Percentiles rank a stretch among this genome's conserved stretches.
These are phyloP conservation scores for Saxidomus purpurata DNA, from an alignment of 1,140 invertebrate genomes.

Conservation along the genomic window DNA sequence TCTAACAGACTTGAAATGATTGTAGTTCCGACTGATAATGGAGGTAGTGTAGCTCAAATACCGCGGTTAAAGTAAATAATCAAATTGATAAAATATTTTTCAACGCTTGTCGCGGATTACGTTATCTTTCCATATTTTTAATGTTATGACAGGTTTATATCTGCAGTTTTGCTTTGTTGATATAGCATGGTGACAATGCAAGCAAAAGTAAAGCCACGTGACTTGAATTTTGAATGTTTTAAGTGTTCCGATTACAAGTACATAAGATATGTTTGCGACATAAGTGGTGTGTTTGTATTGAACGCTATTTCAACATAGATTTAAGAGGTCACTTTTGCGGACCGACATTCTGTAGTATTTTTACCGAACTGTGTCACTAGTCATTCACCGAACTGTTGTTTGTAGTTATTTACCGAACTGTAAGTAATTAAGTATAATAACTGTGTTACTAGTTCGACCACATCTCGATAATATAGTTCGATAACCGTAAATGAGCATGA, in stretches of 20 bases:
- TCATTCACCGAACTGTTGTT: too few relatives aligned
- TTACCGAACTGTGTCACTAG: too few relatives aligned
- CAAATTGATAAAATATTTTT: slow-evolving; percentile 2
- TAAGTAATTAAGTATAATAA: too few relatives aligned
- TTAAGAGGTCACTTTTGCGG: too few relatives aligned
- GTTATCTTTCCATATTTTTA: background rate
- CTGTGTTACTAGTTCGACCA: too few relatives aligned
- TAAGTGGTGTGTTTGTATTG: background rate
- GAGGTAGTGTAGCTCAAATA: background rate
- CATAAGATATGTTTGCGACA: background rate
- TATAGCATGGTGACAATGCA: background rate
- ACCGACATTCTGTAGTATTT: too few relatives aligned
- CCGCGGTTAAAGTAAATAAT: background rate
- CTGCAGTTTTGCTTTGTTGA: background rate
- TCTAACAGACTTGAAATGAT: background rate
- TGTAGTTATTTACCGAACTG: too few relatives aligned
- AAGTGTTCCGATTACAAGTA: background rate
- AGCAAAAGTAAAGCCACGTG: background rate
- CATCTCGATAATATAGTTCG: too few relatives aligned
- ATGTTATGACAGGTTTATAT: slow-evolving; percentile 1
- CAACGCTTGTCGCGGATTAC: background rate
- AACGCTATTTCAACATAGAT: too few relatives aligned
- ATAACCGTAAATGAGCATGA: too few relatives aligned
- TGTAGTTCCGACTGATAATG: background rate
- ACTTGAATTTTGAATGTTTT: background rate